A percentile compares a stretch with the other conserved stretches of the same genome.
phyloP scores from a whole-genome alignment of 2,888 invertebrate genomes.

The Drosophila differens region DNA sequence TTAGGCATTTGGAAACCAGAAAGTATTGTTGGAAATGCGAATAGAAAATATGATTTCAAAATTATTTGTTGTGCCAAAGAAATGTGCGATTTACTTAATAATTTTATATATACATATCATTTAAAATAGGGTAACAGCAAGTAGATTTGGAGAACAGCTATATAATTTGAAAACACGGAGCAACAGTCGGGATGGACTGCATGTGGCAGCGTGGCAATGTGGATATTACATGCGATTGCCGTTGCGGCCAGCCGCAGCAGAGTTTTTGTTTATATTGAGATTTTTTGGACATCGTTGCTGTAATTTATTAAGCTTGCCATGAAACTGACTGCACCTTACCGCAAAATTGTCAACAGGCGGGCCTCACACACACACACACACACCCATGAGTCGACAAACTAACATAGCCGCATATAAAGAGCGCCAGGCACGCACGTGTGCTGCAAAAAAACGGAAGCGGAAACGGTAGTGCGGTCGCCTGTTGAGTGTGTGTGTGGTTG shows the following conservation, averaged over 20 bases:
- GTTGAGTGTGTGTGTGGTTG: conserved; percentile 14
- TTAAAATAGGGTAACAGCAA: background rate
- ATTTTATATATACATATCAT: background rate
- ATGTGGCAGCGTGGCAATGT: conserved; percentile 3
- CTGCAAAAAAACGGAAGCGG: conserved; percentile 68
- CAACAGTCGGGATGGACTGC: background rate
- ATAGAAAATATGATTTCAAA: background rate
- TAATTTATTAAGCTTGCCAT: conserved; percentile 49
- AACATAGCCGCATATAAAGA: conserved; percentile 28
- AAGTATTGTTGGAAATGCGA: conserved; percentile 1
- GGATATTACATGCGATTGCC: background rate
- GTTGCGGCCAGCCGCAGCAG: background rate
- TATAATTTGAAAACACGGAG: background rate
- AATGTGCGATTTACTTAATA: background rate
- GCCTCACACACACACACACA: conserved; percentile 12
- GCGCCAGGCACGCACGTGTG: conserved; percentile 59
- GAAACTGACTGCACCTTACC: conserved; percentile 62
- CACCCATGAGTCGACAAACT: conserved; percentile 3
- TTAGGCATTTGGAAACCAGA: conserved; percentile 16
- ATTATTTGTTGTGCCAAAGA: background rate
- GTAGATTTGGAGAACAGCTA: background rate
- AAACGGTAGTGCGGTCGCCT: conserved; percentile 55
- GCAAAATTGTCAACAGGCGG: conserved; percentile 65
- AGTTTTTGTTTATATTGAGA: conserved; percentile 3
- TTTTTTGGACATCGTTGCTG: conserved; percentile 24